Percentiles rank a stretch among this genome's conserved stretches.
Conservation (phyloP, 2,113 vertebrate species). For the Tyrannus savana region DNA sequence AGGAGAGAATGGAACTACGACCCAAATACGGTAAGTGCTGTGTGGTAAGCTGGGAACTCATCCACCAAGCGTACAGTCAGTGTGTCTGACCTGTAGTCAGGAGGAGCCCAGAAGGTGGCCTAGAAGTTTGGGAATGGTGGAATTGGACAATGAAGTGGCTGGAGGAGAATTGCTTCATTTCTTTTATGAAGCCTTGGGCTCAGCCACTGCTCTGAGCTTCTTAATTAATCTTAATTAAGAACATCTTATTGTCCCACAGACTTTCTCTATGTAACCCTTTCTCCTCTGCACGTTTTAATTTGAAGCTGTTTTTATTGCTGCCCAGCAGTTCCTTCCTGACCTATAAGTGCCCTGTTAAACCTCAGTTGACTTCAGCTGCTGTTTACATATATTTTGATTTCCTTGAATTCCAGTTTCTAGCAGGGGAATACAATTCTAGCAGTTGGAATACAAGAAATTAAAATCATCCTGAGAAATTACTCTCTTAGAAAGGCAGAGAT, state of each 20-base stretch:
- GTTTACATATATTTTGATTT: not conserved
- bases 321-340: not conserved
- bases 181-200: not conserved
- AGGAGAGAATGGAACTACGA: slow-evolving; percentile 88
- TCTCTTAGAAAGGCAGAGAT: not conserved
- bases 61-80: not conserved
- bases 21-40: slow-evolving; percentile 84
- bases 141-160: not conserved
- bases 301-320: not conserved
- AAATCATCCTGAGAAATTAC: not conserved
- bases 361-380: not conserved
- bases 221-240: not conserved
- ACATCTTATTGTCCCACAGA: not conserved
- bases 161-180: not conserved
- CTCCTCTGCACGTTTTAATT: not conserved
- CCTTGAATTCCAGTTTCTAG: not conserved
- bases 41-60: not conserved
- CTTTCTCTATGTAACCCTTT: not conserved
- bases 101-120: not conserved
- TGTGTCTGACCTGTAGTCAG: not conserved
- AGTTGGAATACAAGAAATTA: not conserved
- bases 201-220: not conserved
- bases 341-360: not conserved
- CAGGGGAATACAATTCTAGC: not conserved
- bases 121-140: not conserved